Evolutionary conservation across 1,140 invertebrate species (phyloP), one percentile per base, ranked within the genome.

Genomic region (Brachionus calyciflorus): DNA sequence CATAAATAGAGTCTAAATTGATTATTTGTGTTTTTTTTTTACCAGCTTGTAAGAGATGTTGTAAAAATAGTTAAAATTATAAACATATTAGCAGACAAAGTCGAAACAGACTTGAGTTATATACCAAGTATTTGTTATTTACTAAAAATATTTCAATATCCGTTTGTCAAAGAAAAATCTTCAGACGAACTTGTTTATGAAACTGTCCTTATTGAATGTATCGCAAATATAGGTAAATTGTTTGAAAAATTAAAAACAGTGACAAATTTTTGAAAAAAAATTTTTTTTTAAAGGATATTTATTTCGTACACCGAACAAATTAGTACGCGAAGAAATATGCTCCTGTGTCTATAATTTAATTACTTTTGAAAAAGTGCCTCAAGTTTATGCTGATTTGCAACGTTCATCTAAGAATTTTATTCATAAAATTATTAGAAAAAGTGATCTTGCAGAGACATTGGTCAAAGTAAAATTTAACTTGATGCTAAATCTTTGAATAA

Each of bases 111-210:
- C 65, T 79, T 80, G 1, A 28, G 81, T 41, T 85, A 85, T 79
- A 80, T 82, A 70, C 79, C 82, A 60, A 80, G 82, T 33, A 81
- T 85, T 40, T 76, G 80, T 12, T 80, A 82, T n/a, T 80, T 85
- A 5, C 78, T 85, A 19, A 81, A 81, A 49, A 80, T 84, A 5
- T 83, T 82, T 65, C 79, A 81, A 26, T 76, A 81, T 19, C 83
- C 84, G 28, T 85, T 83, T 78, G 78, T 85, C 9, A 84, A 84
- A 77, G 83, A 85, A 78, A 85, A 85, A 77, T 78, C 83, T 19
- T 85, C 84, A 14, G 84, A 85, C 81, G 83, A 85, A 77, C 76
- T 83, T 10, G 79, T 82, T 1, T 84, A 82, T 78, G 81, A 84
- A 79, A 82, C 84, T 70, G 83, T 85, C 77, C 81, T 83, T 14